Evolutionary conservation across 2,113 vertebrate genomes (phyloP).

Genomic region (Chrysemys picta): DNA sequence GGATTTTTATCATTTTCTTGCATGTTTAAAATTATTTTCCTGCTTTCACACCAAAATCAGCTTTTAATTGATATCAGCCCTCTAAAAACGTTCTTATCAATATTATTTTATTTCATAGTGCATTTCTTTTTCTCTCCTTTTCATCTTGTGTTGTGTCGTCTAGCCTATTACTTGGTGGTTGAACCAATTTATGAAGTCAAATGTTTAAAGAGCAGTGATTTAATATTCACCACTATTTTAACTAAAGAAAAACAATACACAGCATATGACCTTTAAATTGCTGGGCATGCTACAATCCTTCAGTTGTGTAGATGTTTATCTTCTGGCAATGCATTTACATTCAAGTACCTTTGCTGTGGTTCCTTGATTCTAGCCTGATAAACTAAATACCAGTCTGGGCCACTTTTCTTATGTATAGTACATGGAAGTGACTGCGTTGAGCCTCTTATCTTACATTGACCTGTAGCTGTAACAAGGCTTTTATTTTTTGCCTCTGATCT

Average conservation of each 20-base stretch:
- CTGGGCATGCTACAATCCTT: constrained; percentile 32
- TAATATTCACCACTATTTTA: constrained; percentile 35
- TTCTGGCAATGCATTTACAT: constrained; percentile 67
- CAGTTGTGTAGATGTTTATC: constrained; percentile 66
- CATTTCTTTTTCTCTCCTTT: neutral
- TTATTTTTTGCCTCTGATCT: constrained; percentile 48
- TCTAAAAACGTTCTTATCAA: constrained; percentile 6
- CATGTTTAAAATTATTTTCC: constrained; percentile 9
- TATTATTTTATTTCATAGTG: neutral
- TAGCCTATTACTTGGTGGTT: neutral
- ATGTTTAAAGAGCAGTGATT: constrained; percentile 2
- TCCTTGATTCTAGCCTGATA: constrained; percentile 67
- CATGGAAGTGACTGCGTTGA: constrained; percentile 45
- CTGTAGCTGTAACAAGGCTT: constrained; percentile 64
- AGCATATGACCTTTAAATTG: constrained; percentile 70
- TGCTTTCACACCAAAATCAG: constrained; percentile 21
- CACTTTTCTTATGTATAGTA: constrained; percentile 30
- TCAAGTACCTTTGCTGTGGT: constrained; percentile 54
- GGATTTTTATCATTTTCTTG: constrained; percentile 34
- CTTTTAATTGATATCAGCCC: constrained; percentile 38
- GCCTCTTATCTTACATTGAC: constrained; percentile 61
- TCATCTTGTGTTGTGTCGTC: neutral
- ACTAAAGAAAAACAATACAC: constrained; percentile 42
- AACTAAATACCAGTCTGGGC: constrained; percentile 56
- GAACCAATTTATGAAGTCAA: constrained; percentile 5